phyloP scores from a whole-genome alignment of 2,888 invertebrate genomes.

The Drosophila borborema region DNA sequence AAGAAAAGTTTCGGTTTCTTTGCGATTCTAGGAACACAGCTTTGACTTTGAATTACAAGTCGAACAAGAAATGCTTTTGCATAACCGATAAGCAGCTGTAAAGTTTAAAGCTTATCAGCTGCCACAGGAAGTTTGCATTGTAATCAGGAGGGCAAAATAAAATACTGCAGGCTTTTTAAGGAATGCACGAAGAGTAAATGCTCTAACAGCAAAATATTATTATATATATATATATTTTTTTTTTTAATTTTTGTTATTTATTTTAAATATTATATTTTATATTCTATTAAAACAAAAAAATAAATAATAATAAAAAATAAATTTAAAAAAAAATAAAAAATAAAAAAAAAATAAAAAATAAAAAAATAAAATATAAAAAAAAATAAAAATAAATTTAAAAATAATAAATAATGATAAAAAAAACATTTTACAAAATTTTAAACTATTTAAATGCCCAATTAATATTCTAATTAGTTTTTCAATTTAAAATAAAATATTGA shows the following conservation, averaged over 20 bases:
- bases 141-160: conserved; percentile 28
- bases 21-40: conserved; percentile 25
- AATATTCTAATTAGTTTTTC: too few relatives aligned
- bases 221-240: background rate
- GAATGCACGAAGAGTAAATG: background rate
- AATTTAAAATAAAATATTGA: background rate
- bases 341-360: too few relatives aligned
- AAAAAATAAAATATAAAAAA: too few relatives aligned
- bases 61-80: conserved; percentile 4
- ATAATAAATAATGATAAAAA: background rate
- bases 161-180: background rate
- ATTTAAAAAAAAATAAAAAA: too few relatives aligned
- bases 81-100: conserved; percentile 50
- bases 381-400: background rate
- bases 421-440: too few relatives aligned
- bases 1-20: conserved; percentile 11
- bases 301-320: too few relatives aligned
- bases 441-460: too few relatives aligned
- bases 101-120: conserved; percentile 44
- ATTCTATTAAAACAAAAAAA: too few relatives aligned
- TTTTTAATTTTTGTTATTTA: too few relatives aligned
- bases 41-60: conserved; percentile 21
- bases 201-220: background rate
- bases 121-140: conserved; percentile 55
- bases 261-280: too few relatives aligned